A percentile compares a stretch with the other conserved stretches of the same genome.
These are phyloP conservation scores for Phrynosoma platyrhinos DNA, from an alignment of 2,113 vertebrate genomes.

Conservation along the genomic window DNA sequence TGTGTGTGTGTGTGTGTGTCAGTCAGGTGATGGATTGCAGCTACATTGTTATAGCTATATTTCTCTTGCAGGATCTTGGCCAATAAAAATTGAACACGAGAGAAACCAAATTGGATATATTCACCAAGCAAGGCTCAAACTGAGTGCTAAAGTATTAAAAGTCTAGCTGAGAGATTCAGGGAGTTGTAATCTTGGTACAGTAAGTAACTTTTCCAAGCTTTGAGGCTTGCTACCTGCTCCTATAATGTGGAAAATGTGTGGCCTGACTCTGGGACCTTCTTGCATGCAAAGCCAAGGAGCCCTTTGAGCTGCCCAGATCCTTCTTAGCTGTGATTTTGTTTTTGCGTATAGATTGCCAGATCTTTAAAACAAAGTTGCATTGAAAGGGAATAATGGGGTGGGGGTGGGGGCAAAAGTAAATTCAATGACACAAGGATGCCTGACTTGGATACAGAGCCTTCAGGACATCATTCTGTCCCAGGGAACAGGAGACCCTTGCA, in stretches of 20 bases:
- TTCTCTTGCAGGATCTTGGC: no score
- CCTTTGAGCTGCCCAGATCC: not conserved
- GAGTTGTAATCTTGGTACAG: no score
- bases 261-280: not conserved
- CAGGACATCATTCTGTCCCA: not conserved
- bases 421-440: not conserved
- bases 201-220: no score
- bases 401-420: not conserved
- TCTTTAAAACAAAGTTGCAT: not conserved
- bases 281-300: not conserved
- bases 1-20: no score
- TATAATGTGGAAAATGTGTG: not conserved
- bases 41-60: no score
- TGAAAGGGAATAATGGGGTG: not conserved
- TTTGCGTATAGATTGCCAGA: not conserved
- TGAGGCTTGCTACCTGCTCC: not conserved
- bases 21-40: no score
- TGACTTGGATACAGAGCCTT: not conserved
- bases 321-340: not conserved
- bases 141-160: no score
- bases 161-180: no score
- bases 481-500: not conserved
- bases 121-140: no score
- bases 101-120: no score
- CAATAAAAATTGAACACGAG: no score